Evolutionary conservation across 2,888 invertebrate genomes (phyloP).

Genomic region (Chrysina gloriosa): DNA sequence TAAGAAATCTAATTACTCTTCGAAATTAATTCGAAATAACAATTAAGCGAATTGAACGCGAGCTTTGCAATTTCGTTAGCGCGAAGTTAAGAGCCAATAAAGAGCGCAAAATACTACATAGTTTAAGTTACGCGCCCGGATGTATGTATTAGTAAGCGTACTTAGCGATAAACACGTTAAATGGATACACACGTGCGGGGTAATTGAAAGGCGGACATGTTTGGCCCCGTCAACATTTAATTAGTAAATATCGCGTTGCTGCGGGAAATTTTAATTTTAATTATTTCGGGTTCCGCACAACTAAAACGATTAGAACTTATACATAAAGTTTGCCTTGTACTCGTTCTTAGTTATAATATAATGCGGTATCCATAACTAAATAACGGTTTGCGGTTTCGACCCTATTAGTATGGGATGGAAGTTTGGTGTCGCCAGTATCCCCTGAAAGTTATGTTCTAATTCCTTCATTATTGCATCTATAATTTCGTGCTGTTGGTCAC

Average conservation of each 20-base stretch:
- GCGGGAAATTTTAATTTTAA: constrained; percentile 31
- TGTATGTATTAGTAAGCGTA: not conserved
- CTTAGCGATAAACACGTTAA: constrained; percentile 5
- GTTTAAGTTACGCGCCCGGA: not conserved
- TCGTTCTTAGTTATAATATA: constrained; percentile 23
- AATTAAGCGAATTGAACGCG: not conserved
- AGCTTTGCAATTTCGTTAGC: too few relatives aligned
- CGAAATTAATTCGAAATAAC: not conserved
- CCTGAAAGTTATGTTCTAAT: too few relatives aligned
- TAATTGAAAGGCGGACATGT: constrained; percentile 33
- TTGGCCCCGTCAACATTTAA: constrained; percentile 24
- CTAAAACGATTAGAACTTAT: constrained; percentile 20
- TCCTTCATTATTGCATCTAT: too few relatives aligned
- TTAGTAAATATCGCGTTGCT: constrained; percentile 31
- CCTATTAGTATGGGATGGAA: constrained; percentile 6
- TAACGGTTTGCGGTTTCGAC: constrained; percentile 18
- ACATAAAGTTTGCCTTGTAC: constrained; percentile 7
- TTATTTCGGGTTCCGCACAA: constrained; percentile 7
- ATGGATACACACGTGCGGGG: not conserved
- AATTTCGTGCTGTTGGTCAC: too few relatives aligned
- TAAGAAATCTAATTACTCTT: not conserved
- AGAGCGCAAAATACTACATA: not conserved
- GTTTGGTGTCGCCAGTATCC: not conserved
- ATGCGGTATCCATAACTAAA: constrained; percentile 26
- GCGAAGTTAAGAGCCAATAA: too few relatives aligned